A percentile compares a stretch with the other conserved stretches of the same genome.
These are phyloP conservation scores for Pseudoatta argentina DNA, from an alignment of 1,140 invertebrate genomes.

Conservation along the genomic window DNA sequence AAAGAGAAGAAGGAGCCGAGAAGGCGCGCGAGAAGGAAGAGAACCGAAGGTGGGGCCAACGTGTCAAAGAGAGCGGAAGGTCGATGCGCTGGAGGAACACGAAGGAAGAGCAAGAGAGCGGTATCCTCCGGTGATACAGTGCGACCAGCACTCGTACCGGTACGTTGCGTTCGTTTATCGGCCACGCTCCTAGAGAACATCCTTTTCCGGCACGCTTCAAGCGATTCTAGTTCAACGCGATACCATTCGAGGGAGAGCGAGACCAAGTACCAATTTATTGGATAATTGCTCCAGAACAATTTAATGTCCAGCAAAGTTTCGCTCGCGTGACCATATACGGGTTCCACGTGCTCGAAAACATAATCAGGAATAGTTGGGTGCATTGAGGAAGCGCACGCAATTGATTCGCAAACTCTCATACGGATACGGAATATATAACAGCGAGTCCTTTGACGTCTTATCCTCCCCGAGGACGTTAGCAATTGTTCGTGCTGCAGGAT, in stretches of 20 bases:
- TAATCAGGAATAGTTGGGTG: background rate
- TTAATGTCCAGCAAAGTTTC: background rate
- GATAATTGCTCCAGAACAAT: background rate
- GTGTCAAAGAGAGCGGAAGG: conserved; percentile 57
- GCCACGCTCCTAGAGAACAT: conserved; percentile 53
- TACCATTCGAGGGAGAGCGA: conserved; percentile 9
- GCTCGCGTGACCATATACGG: background rate
- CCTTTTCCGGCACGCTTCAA: conserved; percentile 38
- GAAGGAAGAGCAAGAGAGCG: conserved; percentile 67
- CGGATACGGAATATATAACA: background rate
- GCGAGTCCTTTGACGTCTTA: background rate
- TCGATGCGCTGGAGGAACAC: conserved; percentile 58
- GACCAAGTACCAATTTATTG: background rate
- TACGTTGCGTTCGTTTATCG: conserved; percentile 69
- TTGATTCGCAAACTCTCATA: background rate
- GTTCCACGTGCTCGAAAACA: background rate
- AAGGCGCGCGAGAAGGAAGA: conserved; percentile 10
- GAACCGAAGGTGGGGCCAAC: conserved; percentile 28
- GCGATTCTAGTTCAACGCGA: conserved; percentile 18
- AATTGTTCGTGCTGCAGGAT: background rate
- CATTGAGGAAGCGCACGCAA: background rate
- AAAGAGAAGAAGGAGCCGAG: conserved; percentile 52
- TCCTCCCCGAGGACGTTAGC: background rate
- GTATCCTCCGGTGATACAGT: conserved; percentile 72
- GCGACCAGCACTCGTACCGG: conserved; percentile 69